A percentile compares a stretch with the other conserved stretches of the same genome.
phyloP scores from a whole-genome alignment of 2,888 invertebrate genomes.

The Pollenia amentaria region DNA sequence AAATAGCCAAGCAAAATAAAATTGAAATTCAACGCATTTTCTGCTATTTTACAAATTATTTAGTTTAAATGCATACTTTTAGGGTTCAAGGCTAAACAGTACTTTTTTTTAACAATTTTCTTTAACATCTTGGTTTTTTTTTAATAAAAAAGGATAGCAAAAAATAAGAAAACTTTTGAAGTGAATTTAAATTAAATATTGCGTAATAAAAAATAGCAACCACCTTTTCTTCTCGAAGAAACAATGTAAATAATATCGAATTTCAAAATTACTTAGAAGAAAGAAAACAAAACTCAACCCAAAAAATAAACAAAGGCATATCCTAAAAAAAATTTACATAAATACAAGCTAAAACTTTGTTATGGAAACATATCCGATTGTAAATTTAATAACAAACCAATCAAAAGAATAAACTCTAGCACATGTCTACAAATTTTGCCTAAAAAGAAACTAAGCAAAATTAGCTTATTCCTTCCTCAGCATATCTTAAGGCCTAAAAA shows the following conservation, averaged over 20 bases:
- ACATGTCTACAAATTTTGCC: background rate
- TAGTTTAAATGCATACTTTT: conserved; percentile 45
- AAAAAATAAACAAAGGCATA: conserved; percentile 34
- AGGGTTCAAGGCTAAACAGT: conserved; percentile 9
- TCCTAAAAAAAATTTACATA: background rate
- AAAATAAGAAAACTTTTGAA: conserved; percentile 43
- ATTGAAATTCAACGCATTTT: background rate
- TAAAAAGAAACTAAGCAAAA: conserved; percentile 1
- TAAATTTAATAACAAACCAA: conserved; percentile 3
- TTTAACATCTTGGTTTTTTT: background rate
- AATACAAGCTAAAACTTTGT: background rate
- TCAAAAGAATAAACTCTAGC: conserved; percentile 7
- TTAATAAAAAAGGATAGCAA: background rate
- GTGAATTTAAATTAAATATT: background rate
- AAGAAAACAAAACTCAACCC: background rate
- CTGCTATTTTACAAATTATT: background rate
- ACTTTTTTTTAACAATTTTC: background rate
- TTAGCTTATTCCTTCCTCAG: background rate
- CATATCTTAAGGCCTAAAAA: background rate
- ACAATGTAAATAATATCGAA: conserved; percentile 15
- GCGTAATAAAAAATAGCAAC: background rate
- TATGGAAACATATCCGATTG: background rate
- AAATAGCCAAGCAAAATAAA: background rate
- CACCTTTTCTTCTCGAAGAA: background rate
- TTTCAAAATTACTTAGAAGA: background rate